Percentiles rank a stretch among this genome's conserved stretches.
Evolutionary conservation across 2,888 invertebrate species (phyloP).

Genomic region (Crepidodera aurea): DNA sequence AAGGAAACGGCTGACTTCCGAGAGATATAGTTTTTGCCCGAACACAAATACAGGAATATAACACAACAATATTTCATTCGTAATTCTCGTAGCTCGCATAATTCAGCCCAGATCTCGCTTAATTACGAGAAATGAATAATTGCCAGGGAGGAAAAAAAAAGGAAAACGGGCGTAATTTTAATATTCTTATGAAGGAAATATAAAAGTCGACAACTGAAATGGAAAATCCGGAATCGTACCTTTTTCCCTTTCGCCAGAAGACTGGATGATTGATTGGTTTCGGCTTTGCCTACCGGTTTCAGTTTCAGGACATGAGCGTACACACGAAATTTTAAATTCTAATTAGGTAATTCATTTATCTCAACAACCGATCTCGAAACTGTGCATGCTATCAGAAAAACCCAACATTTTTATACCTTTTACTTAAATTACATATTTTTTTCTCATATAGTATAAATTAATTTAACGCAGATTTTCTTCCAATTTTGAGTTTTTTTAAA

Average conservation of each 20-base stretch:
- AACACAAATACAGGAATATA: constrained; percentile 19
- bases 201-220: constrained; percentile 28
- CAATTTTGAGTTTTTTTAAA: no score
- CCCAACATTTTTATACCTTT: no score
- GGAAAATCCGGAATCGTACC: constrained; percentile 28
- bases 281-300: constrained; percentile 5
- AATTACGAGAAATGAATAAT: constrained; percentile 52
- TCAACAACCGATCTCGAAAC: no score
- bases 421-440: no score
- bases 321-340: neutral
- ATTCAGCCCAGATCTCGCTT: constrained; percentile 44
- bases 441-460: no score
- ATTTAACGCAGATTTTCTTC: no score
- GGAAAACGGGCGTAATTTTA: constrained; percentile 22
- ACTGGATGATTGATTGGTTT: constrained; percentile 26
- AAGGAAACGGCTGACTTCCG: constrained; percentile 20
- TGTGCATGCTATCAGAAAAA: no score
- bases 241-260: constrained; percentile 19
- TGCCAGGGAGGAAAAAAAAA: constrained; percentile 40
- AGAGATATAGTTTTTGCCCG: constrained; percentile 26
- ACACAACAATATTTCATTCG: constrained; percentile 24
- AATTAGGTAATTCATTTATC: no score
- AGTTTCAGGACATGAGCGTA: neutral
- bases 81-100: constrained; percentile 36
- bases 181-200: constrained; percentile 25